Percentiles rank a stretch among this genome's conserved stretches.
Conservation (phyloP, 1,140 invertebrate genomes). For the Halyomorpha halys region DNA sequence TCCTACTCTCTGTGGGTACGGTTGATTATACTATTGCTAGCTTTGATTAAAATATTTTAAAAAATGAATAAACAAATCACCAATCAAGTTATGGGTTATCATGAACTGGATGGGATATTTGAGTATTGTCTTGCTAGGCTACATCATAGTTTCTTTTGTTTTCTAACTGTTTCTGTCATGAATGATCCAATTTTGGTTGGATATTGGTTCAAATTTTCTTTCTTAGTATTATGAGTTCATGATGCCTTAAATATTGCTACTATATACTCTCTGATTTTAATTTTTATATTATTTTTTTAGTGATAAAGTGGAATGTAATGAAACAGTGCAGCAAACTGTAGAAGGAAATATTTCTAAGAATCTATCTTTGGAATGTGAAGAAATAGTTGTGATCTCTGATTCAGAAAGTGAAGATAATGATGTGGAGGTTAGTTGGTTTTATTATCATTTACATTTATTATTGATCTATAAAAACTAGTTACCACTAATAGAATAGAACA, state of each 20-base stretch:
- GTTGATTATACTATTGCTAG: no score
- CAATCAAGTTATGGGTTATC: no score
- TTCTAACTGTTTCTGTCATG: no score
- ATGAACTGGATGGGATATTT: no score
- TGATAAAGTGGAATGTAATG: background rate
- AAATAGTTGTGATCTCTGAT: background rate
- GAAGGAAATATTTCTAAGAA: background rate
- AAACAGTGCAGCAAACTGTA: background rate
- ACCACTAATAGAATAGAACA: no score
- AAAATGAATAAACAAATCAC: no score
- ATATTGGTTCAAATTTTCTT: background rate
- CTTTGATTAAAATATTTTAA: no score
- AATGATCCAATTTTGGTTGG: no score
- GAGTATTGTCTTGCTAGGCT: no score
- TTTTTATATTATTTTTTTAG: background rate
- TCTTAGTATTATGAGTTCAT: background rate
- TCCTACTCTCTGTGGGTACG: no score
- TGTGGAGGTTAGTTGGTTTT: background rate
- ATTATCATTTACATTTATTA: background rate
- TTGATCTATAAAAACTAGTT: no score
- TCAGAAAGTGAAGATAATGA: background rate
- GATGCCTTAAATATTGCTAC: background rate
- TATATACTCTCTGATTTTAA: background rate
- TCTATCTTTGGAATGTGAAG: background rate
- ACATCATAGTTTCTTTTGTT: no score